Conservation (phyloP, 2,888 invertebrate genomes). For the Plagodis pulveraria region DNA sequence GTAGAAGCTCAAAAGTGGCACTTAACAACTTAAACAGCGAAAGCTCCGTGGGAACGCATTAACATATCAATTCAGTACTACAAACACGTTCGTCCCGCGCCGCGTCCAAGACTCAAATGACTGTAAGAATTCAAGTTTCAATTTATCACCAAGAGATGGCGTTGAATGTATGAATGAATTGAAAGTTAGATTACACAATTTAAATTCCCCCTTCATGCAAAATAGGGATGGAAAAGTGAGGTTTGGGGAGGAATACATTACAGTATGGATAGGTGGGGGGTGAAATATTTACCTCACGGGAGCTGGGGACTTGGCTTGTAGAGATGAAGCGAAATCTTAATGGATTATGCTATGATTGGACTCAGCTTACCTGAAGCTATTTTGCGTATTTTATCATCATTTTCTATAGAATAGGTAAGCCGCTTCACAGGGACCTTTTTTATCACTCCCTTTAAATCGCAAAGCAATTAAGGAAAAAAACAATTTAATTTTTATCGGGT, state of each 20-base stretch:
- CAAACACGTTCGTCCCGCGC: conserved; percentile 44
- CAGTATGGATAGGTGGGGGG: conserved; percentile 60
- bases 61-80: conserved; percentile 53
- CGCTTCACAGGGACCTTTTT: conserved; percentile 46
- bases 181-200: conserved; percentile 85
- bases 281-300: conserved; percentile 83
- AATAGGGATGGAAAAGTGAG: conserved; percentile 81
- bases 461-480: conserved; percentile 67
- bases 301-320: conserved; percentile 79
- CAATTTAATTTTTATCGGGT: conserved; percentile 58
- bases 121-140: conserved; percentile 79
- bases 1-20: conserved; percentile 19
- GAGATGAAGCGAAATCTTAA: conserved; percentile 79
- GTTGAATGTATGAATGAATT: conserved; percentile 85
- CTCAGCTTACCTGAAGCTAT: conserved; percentile 72
- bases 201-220: conserved; percentile 85
- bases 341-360: conserved; percentile 83
- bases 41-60: conserved; percentile 46
- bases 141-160: conserved; percentile 83
- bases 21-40: conserved; percentile 38
- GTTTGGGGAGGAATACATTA: conserved; percentile 82
- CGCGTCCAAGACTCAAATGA: conserved; percentile 65
- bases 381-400: conserved; percentile 60
- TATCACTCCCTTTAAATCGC: conserved; percentile 46
- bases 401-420: conserved; percentile 64